Evolutionary conservation across 2,113 vertebrate genomes (phyloP), one percentile per base, ranked within the genome.

Genomic region (Eonycteris spelaea): DNA sequence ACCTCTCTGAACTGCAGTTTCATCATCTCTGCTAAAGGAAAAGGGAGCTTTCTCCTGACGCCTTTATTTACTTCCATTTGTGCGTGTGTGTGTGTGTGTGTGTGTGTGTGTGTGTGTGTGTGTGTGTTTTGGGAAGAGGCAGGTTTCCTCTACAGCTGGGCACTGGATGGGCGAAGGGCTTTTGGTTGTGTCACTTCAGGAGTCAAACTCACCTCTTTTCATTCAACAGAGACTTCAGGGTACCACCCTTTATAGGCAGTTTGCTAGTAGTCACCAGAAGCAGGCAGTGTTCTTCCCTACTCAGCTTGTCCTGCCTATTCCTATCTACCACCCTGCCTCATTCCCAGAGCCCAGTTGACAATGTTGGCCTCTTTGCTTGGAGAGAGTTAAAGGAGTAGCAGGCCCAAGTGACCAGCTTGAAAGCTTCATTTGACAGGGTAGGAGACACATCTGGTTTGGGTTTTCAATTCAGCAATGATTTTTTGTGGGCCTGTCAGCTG

Each of bases 371-470:
- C 95, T 91, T 38, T 63, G 86, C 77, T 80, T 11, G 0, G 40
- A 78, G 53, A 67, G 77, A 74, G 70, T 40, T 0, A 3, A 74
- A 94, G 88, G 82, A 68, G 48, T 85, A 68, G 85, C 48, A 95
- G 85, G 93, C 85, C 84, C 92, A 90, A 78, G 70, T 90, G 79
- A 85, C 85, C 93, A 94, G 96, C 94, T 88, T 97, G 94, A 96
- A 95, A 95, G 91, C 94, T 96, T 97, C 92, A 86, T 85, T 95
- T 94, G 95, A 96, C 95, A 96, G 84, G 75, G 97, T 85, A 96
- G 63, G 92, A 96, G 84, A 80, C 92, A 97, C 95, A 97, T 98
- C 95, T 98, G 97, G 94, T 96, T 98, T 97, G 95, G 97, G 95
- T 97, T 97, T 98, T 97, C 96, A 68, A 65, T 94, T 97, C 97